Evolutionary conservation across 2,888 invertebrate genomes (phyloP), one percentile per base, ranked within the genome.

Genomic region (Malthinus flaveolus): DNA sequence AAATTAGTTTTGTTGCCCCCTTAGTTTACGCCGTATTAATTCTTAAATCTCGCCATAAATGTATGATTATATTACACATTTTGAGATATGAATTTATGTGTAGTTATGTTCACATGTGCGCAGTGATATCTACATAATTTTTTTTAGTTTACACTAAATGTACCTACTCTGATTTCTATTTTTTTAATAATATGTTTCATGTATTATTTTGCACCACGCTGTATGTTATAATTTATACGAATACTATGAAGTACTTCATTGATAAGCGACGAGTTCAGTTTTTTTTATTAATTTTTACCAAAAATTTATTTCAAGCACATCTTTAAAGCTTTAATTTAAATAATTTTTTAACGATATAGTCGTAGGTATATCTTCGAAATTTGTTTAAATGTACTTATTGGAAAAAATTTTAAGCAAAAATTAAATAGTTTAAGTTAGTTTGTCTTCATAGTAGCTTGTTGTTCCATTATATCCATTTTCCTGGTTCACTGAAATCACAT

Each of bases 71-170:
- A 67, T 65, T 64, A 71, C 68, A 74, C 70, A 56, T 57, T 23
- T 62, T 68, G 69, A 70, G 74, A 75, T 74, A 75, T 75, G 75
- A 75, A 70, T 67, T 65, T 67, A 57, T 68, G 73, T 73, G 74
- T 72, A 66, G 69, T 73, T 74, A 74, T 69, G 69, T 71, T 67
- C 71, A 70, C 68, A 63, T 71, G 71, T 74, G 74, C 73, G 74
- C 73, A 73, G 62, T 69, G 68, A 68, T 74, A 74, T 73, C 74
- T 75, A 75, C 73, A 75, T 67, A 64, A 66, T 65, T 67, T 66
- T 62, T 58, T 65, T 64, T 60, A 51, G 39, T 65, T 55, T 67
- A 59, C 58, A 63, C 65, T 67, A 69, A 56, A 63, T 67, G 61
- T 64, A 66, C 54, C 62, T 64, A 66, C 56, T 66, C 57, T 63